Evolutionary conservation across 2,797 vertebrate genomes (phyloP).

Genomic region (Acanthurus tractus): DNA sequence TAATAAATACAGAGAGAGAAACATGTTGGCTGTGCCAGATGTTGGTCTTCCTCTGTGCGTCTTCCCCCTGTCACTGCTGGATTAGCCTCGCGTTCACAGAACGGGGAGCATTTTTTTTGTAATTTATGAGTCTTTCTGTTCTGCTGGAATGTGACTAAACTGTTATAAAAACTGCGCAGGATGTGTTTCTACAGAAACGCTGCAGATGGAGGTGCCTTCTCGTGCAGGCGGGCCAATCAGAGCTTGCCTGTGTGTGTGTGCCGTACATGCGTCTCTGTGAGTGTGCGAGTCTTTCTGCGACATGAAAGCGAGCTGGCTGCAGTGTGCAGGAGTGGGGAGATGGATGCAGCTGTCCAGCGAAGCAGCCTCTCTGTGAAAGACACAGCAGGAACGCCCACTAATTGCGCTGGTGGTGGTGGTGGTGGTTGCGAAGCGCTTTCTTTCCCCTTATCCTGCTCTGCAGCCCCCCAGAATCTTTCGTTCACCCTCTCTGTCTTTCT

Average conservation of each 20-base stretch:
- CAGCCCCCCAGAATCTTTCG: slow-evolving; percentile 40
- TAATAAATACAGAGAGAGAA: slow-evolving; percentile 23
- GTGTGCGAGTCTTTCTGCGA: slow-evolving; percentile 41
- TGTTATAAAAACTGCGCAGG: neutral
- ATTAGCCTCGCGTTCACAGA: slow-evolving; percentile 6
- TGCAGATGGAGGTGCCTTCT: slow-evolving; percentile 17
- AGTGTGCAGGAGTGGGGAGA: slow-evolving; percentile 57
- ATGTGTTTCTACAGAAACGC: neutral
- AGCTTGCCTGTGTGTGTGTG: neutral
- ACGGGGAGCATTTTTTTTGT: neutral
- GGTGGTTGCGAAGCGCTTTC: slow-evolving; percentile 40
- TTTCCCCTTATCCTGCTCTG: slow-evolving; percentile 57
- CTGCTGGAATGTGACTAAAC: slow-evolving; percentile 11
- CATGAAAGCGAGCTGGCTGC: slow-evolving; percentile 63
- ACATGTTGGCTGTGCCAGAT: neutral
- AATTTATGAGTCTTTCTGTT: neutral
- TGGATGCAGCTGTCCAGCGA: slow-evolving; percentile 73
- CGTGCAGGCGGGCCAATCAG: neutral
- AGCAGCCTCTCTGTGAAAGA: slow-evolving; percentile 70
- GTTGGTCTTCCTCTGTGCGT: neutral
- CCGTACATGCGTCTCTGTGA: neutral
- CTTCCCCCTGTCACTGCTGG: neutral
- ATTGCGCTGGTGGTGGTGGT: slow-evolving; percentile 66
- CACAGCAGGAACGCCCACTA: slow-evolving; percentile 76
- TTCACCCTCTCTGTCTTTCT: slow-evolving; percentile 31